Evolutionary conservation across 2,888 invertebrate genomes (phyloP).

Genomic region (Harpagoxenus sublaevis): DNA sequence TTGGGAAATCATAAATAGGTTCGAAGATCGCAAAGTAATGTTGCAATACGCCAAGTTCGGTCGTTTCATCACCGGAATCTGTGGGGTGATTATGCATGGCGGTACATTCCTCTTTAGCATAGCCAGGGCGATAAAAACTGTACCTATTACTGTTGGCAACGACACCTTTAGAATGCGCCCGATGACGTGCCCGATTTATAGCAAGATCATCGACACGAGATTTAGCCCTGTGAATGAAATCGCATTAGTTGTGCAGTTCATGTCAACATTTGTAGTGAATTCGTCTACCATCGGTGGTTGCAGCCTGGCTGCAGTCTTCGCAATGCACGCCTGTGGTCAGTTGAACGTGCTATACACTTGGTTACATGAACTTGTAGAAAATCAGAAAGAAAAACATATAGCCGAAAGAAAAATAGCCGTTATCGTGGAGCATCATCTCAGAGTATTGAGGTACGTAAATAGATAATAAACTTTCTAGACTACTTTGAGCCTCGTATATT

Average conservation of each 20-base stretch:
- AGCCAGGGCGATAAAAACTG: constrained; percentile 2
- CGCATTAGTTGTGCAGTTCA: constrained; percentile 63
- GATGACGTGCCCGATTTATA: constrained; percentile 65
- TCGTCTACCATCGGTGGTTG: constrained; percentile 61
- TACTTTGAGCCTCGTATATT: not conserved
- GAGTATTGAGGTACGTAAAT: constrained; percentile 33
- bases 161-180: constrained; percentile 54
- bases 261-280: constrained; percentile 61
- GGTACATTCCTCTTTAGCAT: constrained; percentile 58
- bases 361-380: constrained; percentile 59
- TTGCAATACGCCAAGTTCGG: constrained; percentile 68
- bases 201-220: constrained; percentile 59
- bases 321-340: constrained; percentile 74
- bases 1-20: constrained; percentile 64
- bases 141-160: constrained; percentile 54
- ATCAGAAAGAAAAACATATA: not conserved
- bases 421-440: constrained; percentile 63
- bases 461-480: not conserved
- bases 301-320: constrained; percentile 70
- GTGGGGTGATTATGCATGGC: constrained; percentile 60
- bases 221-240: constrained; percentile 69
- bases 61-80: constrained; percentile 62
- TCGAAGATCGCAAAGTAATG: constrained; percentile 71
- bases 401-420: constrained; percentile 26
- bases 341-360: constrained; percentile 62